Conservation (phyloP, 2,888 invertebrate species). For the Empis stercorea region DNA sequence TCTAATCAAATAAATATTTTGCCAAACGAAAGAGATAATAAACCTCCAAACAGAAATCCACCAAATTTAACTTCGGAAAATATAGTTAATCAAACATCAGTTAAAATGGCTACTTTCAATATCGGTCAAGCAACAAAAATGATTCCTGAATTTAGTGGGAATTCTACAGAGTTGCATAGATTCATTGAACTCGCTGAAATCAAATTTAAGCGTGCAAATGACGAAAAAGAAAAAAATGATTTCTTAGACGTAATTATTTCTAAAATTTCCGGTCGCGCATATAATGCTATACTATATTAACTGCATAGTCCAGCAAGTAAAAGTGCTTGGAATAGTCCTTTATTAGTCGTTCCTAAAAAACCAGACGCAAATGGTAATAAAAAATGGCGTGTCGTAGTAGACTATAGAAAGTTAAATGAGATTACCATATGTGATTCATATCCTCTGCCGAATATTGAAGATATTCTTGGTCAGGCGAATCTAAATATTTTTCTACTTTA, state of each 20-base stretch:
- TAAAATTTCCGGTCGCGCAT: background rate
- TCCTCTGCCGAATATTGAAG: slow-evolving; percentile 3
- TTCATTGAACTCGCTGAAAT: background rate
- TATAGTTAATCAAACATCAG: too few species aligned
- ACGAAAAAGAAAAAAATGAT: background rate
- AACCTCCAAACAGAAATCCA: too few species aligned
- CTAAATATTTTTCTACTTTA: too few species aligned
- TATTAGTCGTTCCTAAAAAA: too few species aligned
- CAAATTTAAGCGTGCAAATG: background rate
- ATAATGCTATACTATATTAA: background rate
- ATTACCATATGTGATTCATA: background rate
- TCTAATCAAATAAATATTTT: too few species aligned
- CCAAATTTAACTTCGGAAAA: too few species aligned
- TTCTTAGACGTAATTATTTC: background rate
- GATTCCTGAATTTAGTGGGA: background rate
- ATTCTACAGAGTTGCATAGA: background rate
- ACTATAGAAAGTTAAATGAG: background rate
- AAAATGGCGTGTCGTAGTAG: background rate
- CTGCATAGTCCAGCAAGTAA: too few species aligned
- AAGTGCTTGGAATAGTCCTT: too few species aligned
- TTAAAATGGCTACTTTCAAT: background rate
- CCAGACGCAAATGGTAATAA: too few species aligned
- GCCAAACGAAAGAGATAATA: too few species aligned
- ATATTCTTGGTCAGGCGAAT: too few species aligned
- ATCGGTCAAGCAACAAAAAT: background rate